These are phyloP conservation scores for Coronaproctus castanopsis DNA, from an alignment of 2,888 invertebrate species.

Conservation along the genomic window DNA sequence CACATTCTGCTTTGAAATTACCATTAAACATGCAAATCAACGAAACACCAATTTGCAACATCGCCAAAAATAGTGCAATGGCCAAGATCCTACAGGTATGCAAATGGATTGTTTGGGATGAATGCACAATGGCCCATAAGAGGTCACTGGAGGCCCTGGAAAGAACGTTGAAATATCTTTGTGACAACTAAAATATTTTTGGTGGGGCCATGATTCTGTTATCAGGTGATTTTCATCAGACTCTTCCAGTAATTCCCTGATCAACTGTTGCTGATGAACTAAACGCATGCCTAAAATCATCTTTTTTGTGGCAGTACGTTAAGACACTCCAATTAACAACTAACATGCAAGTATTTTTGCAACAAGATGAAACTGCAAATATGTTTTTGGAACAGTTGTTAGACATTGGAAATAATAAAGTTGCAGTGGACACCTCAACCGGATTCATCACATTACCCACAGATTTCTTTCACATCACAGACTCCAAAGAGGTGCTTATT, in stretches of 20 bases:
- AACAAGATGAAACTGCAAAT: neutral
- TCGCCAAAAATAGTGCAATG: conserved; percentile 19
- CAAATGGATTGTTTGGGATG: conserved; percentile 22
- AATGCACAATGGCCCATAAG: conserved; percentile 26
- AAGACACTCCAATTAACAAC: conserved; percentile 12
- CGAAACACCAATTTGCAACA: conserved; percentile 22
- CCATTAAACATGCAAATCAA: conserved; percentile 19
- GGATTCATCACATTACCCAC: conserved; percentile 22
- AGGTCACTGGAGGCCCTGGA: conserved; percentile 23
- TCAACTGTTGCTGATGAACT: conserved; percentile 7
- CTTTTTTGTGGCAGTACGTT: neutral
- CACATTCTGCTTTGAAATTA: too few species aligned
- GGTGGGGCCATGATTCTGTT: too few species aligned
- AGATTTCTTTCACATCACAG: conserved; percentile 23
- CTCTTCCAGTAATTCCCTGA: too few species aligned
- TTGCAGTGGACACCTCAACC: conserved; percentile 19
- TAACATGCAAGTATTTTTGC: conserved; percentile 1
- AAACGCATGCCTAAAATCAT: conserved; percentile 2
- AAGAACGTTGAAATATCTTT: conserved; percentile 18
- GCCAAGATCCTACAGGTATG: conserved; percentile 22
- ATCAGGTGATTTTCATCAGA: too few species aligned
- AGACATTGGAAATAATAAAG: neutral
- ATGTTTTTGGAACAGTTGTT: neutral
- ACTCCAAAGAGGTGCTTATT: conserved; percentile 16
- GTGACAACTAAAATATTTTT: conserved; percentile 16